These are phyloP conservation scores for Petrocephalus zakoni DNA, from an alignment of 2,113 vertebrate genomes.

Conservation along the genomic window DNA sequence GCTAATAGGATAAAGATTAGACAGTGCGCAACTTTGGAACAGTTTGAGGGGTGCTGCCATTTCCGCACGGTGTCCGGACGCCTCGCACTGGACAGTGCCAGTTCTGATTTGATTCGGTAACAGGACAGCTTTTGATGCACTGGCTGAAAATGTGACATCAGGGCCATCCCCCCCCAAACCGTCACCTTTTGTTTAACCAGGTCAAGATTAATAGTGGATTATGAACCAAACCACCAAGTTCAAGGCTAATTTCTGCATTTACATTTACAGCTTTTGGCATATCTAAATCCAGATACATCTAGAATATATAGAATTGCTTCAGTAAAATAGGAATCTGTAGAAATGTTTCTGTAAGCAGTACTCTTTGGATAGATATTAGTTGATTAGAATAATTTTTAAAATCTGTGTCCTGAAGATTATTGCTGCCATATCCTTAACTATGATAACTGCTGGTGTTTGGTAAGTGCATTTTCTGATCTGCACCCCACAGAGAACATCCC, in stretches of 20 bases:
- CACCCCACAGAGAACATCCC: slow-evolving; percentile 84
- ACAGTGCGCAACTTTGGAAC: neutral
- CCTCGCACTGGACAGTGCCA: neutral
- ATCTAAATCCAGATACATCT: too few relatives aligned
- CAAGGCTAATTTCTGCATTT: neutral
- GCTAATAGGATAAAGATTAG: neutral
- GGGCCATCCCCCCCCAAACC: neutral
- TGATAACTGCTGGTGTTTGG: neutral
- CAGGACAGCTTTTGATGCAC: neutral
- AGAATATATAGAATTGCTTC: neutral
- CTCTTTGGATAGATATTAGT: neutral
- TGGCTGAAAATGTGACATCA: neutral
- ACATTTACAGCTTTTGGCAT: too few relatives aligned
- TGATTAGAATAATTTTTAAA: neutral
- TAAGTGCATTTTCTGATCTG: neutral
- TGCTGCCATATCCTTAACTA: neutral
- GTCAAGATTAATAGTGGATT: neutral
- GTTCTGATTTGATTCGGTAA: neutral
- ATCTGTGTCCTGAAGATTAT: neutral
- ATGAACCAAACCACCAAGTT: neutral
- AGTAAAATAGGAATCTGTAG: neutral
- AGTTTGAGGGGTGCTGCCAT: neutral
- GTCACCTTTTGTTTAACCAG: neutral
- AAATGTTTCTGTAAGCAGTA: neutral
- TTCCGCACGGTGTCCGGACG: neutral